Conservation (phyloP, 37 sponge, comb jelly and placozoan genomes). For the Beroe forskalii region DNA sequence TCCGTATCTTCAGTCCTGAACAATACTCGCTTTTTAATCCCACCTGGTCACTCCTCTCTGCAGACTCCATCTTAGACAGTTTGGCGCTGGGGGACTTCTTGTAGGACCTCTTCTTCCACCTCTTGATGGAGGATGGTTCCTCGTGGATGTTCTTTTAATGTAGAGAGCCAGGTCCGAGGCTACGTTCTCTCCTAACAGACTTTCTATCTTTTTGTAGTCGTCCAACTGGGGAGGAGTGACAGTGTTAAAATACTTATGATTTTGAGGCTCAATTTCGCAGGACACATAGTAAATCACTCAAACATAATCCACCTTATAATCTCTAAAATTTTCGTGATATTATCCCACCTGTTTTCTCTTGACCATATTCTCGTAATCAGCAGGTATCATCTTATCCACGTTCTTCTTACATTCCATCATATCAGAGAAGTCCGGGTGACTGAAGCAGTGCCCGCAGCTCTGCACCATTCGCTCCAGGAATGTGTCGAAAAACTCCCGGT, state of each 20-base stretch:
- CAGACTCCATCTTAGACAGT: slow-evolving; percentile 1
- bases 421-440: slow-evolving; percentile 39
- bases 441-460: not conserved
- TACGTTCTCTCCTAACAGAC: not conserved
- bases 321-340: too few species aligned
- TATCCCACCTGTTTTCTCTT: slow-evolving; percentile 24
- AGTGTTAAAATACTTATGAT: too few species aligned
- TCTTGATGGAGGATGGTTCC: slow-evolving; percentile 23
- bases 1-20: too few species aligned
- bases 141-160: slow-evolving; percentile 49
- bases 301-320: too few species aligned
- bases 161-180: not conserved
- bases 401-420: slow-evolving; percentile 52
- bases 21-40: too few species aligned
- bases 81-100: slow-evolving; percentile 25
- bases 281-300: too few species aligned
- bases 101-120: slow-evolving; percentile 37
- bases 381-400: not conserved
- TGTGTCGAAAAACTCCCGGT: slow-evolving; percentile 28
- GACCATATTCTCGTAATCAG: slow-evolving; percentile 12
- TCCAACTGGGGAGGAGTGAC: not conserved
- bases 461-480: slow-evolving; percentile 18
- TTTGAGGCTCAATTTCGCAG: too few species aligned
- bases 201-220: slow-evolving; percentile 30
- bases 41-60: slow-evolving; percentile 3